These are phyloP conservation scores for Amazona vittata DNA, from an alignment of 2,113 vertebrate genomes.

Conservation along the genomic window DNA sequence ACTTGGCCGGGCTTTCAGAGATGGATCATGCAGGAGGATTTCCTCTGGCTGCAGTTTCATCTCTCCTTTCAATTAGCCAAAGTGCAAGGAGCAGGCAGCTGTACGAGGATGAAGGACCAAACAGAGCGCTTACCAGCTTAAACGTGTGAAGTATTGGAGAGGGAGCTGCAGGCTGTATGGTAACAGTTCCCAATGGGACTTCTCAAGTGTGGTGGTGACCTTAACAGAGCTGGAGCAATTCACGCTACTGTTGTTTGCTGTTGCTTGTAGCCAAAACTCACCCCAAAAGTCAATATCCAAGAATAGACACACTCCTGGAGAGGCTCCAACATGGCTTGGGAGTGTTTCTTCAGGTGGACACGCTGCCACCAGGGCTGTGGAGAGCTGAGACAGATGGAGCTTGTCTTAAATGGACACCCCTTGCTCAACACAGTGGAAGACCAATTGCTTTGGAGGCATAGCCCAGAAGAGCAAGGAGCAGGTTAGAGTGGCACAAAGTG, in stretches of 20 bases:
- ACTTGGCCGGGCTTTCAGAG: background rate
- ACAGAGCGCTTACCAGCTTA: background rate
- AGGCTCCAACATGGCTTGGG: background rate
- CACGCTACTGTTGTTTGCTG: accelerated
- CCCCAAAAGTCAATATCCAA: background rate
- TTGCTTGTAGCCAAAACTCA: background rate
- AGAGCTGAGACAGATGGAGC: accelerated
- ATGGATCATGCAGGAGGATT: background rate
- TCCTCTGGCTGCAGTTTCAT: background rate
- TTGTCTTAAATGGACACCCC: background rate
- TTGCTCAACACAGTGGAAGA: background rate
- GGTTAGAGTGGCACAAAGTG: background rate
- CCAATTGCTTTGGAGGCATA: background rate
- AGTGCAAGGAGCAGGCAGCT: background rate
- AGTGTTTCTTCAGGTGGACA: background rate
- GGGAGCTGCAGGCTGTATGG: background rate
- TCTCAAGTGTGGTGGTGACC: background rate
- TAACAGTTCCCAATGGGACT: accelerated
- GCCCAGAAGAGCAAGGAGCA: background rate
- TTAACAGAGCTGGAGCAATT: background rate
- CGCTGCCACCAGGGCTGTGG: too few relatives aligned
- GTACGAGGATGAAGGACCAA: accelerated
- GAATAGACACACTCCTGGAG: background rate
- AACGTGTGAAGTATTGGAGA: accelerated
- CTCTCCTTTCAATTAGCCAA: background rate